Evolutionary conservation across 2,888 invertebrate species (phyloP), one percentile per base, ranked within the genome.

Genomic region (Oxycera nigricornis): DNA sequence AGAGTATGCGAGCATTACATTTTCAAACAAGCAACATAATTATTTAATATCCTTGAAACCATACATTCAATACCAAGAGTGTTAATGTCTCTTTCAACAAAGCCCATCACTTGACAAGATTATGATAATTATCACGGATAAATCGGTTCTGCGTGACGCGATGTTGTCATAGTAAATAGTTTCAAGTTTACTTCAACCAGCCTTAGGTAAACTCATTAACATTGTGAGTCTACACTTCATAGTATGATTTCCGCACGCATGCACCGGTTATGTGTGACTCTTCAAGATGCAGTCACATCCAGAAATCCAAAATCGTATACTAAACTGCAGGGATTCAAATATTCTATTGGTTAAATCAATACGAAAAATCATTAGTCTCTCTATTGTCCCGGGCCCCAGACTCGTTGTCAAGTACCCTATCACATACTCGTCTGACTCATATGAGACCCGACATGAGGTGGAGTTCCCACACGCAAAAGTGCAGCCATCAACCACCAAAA

Each of bases 321-420:
- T 41, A 41, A 65, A 65, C 39, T 24, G 24, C 17, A 65, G 17
- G 30, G 7, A 41, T 41, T 24, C 65, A 35, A 9, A 39, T 41
- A 41, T 55, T 55, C 55, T 55, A 55, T 65, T 65, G 65, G 41
- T 65, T 65, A 22, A 41, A 24, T 11, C 24, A 65, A 41, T 65
- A 26, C 41, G 65, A 65, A 65, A 65, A 65, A 65, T 65, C 65
- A 41, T 41, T 65, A 11, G 61, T 35, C 35, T 35, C 50, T n/a
- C 50, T 17, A 6, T 50, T 50, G 50, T 6, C 50, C 9, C 17
- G 55, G 55, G 17, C 2, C 1, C 55, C 17, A 55, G 24, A 17
- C 61, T 61, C 41, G 17, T 35, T 41, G 41, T 65, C 11, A 24
- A 65, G 65, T 30, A 20, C n/a, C 28, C 4, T 3, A 26, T 59